phyloP scores from a whole-genome alignment of 2,888 invertebrate genomes.

The Balanococcus diminutus region DNA sequence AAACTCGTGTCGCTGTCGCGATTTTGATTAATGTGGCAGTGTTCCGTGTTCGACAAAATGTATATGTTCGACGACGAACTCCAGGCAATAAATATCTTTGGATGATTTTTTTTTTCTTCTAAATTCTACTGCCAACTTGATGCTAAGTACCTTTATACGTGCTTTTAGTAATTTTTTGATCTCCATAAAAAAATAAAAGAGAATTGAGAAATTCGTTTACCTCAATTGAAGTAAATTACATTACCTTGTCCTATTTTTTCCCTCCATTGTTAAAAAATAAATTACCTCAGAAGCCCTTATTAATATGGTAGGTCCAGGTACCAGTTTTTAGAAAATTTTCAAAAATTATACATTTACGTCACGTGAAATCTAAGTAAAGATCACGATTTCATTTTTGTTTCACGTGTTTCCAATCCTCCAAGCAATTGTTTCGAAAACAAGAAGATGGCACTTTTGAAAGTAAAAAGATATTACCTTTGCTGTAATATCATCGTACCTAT shows the following conservation, averaged over 20 bases:
- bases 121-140: neutral
- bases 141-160: neutral
- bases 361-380: slow-evolving; percentile 32
- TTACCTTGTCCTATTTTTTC: no score
- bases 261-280: no score
- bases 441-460: slow-evolving; percentile 16
- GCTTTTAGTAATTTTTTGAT: neutral
- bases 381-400: neutral
- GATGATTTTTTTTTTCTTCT: slow-evolving; percentile 3
- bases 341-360: slow-evolving; percentile 24
- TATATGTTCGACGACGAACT: neutral
- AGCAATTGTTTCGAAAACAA: slow-evolving; percentile 1
- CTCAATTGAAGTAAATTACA: no score
- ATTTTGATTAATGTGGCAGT: slow-evolving; percentile 22
- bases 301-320: neutral
- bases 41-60: neutral
- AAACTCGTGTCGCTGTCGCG: neutral
- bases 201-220: neutral
- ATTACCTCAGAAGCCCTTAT: no score
- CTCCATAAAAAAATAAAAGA: neutral
- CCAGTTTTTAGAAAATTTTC: neutral
- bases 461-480: slow-evolving; percentile 35
- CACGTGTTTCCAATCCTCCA: slow-evolving; percentile 34
- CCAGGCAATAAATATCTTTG: neutral
- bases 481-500: slow-evolving; percentile 21